Evolutionary conservation across 2,888 invertebrate genomes (phyloP).

Genomic region (Ferrisia virgata): DNA sequence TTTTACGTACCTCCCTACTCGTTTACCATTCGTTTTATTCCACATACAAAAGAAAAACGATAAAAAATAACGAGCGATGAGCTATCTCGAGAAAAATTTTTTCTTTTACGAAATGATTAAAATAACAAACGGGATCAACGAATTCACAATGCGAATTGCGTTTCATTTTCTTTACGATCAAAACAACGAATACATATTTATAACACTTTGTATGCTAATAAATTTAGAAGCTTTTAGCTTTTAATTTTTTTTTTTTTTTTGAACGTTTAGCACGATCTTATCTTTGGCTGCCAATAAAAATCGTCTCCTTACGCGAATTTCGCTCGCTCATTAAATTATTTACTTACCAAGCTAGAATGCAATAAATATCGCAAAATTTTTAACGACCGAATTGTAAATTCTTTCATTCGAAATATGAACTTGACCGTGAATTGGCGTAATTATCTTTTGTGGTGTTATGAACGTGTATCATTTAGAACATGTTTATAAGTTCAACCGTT

Average conservation of each 20-base stretch:
- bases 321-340: neutral
- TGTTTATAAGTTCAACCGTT: too few relatives aligned
- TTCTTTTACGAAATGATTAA: neutral
- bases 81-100: neutral
- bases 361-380: too few relatives aligned
- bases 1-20: too few relatives aligned
- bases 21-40: neutral
- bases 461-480: too few relatives aligned
- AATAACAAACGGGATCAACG: neutral
- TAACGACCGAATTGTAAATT: too few relatives aligned
- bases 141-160: neutral
- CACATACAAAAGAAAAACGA: neutral
- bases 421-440: too few relatives aligned
- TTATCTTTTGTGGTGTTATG: too few relatives aligned
- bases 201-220: neutral
- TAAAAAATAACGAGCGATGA: neutral
- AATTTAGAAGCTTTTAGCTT: neutral
- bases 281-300: neutral
- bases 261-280: neutral
- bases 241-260: neutral
- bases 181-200: conserved; percentile 5
- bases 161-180: neutral
- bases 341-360: neutral
- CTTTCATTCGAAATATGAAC: too few relatives aligned
- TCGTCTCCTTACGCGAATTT: neutral